Conservation (phyloP, 2,113 vertebrate genomes). For the Poecile atricapillus region DNA sequence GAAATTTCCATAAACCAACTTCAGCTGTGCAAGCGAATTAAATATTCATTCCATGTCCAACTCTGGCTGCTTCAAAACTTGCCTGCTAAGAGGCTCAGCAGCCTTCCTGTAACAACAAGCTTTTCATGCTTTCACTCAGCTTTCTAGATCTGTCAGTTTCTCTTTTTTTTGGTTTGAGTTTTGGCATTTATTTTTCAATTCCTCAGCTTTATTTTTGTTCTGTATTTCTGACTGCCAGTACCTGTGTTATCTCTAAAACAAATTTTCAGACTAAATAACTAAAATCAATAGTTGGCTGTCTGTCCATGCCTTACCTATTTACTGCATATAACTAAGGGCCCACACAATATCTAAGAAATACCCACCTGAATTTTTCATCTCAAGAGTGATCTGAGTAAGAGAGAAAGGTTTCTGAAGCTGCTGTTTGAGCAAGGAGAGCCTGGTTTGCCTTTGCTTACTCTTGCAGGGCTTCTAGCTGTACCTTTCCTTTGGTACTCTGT, state of each 20-base stretch:
- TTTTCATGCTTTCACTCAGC: not conserved
- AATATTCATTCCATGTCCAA: not conserved
- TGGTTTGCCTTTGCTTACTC: not conserved
- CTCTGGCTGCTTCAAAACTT: not conserved
- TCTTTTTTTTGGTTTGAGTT: not conserved
- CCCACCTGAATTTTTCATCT: not conserved
- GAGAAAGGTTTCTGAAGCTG: not conserved
- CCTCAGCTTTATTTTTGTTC: not conserved
- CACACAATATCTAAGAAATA: not conserved
- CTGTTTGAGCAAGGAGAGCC: not conserved
- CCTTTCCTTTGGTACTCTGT: not conserved
- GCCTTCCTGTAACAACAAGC: not conserved
- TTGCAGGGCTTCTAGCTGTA: not conserved
- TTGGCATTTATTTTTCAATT: not conserved
- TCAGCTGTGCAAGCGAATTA: not conserved
- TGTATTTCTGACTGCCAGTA: not conserved
- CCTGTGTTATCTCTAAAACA: not conserved
- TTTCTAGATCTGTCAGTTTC: not conserved
- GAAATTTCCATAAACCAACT: not conserved
- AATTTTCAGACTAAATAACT: not conserved
- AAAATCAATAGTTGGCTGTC: not conserved
- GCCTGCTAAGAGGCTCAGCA: not conserved
- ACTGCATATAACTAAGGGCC: not conserved
- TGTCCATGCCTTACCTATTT: not conserved
- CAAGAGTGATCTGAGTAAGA: not conserved